phyloP scores from a whole-genome alignment of 2,797 vertebrate species.

The Cryptoprocta ferox region DNA sequence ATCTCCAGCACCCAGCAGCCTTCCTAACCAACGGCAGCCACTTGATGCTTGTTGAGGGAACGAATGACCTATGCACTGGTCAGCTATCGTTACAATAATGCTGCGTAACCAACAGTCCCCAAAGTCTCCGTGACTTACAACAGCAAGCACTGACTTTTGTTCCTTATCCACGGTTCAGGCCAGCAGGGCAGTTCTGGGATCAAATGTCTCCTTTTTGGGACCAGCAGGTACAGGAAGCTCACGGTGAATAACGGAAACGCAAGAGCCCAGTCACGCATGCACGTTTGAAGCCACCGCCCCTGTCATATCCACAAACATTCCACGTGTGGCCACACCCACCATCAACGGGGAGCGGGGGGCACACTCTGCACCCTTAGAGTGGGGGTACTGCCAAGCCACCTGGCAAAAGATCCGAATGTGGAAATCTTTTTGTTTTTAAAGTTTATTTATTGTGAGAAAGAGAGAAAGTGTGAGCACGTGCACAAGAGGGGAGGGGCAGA shows the following conservation, averaged over 20 bases:
- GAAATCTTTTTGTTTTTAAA: too few relatives aligned
- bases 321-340: fast-evolving
- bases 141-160: not conserved
- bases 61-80: not conserved
- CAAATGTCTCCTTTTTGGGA: not conserved
- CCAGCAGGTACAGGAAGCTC: not conserved
- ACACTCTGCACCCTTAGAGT: not conserved
- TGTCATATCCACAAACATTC: not conserved
- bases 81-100: not conserved
- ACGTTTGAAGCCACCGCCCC: not conserved
- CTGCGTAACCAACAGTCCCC: not conserved
- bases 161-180: not conserved
- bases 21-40: not conserved
- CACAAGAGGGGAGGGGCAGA: too few relatives aligned
- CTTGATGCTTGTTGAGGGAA: not conserved
- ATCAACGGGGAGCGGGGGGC: fast-evolving
- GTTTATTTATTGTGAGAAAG: too few relatives aligned
- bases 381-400: fast-evolving
- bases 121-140: not conserved
- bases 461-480: too few relatives aligned
- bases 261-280: fast-evolving
- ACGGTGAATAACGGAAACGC: fast-evolving
- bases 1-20: not conserved
- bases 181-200: not conserved
- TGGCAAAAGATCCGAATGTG: not conserved